Base-by-base conservation (phyloP, 2,797 vertebrate genomes). In the Gadopsis marmoratus region DNA sequence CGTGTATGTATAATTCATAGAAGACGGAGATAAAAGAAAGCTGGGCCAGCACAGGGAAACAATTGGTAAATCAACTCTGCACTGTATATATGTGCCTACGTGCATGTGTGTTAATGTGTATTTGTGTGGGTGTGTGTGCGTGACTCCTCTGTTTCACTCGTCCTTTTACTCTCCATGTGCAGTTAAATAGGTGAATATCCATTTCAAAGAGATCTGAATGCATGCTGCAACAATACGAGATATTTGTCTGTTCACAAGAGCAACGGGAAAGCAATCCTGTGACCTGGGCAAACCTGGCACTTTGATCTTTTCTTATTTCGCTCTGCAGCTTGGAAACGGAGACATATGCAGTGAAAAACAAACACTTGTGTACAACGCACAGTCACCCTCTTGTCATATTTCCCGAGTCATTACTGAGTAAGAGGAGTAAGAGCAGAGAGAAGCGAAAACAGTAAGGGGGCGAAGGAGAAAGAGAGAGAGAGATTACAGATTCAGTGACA, bases 161-260 rank as follows among this genome's bases (percentile, higher is more conserved):
- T 77, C 60, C 71, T 79, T 77, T 86, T 61, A 23, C 72, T 82
- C 66, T 68, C 60, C 4, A 14, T 73, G 81, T 66, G 67, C 31
- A 87, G 89, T 74, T 83, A 84, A 91, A 91, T 80, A 63, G 47
- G 55, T 23, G 12, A 83, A 92, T 91, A 92, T 91, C 89, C 89
- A 92, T 90, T 90, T 93, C 86, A 93, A 93, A 94, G 88, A 74
- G 75, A 76, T 72, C 79, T 33, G n/a, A 73, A 88, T 56, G 78
- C 80, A 48, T 19, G 55, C 75, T 64, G 77, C 9, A 13, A 74
- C 59, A 85, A 87, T 81, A 84, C 53, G 83, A 84, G 71, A 79
- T 77, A 71, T 88, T 45, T 70, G 37, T 87, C 70, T 87, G 86
- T 91, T 89, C 89, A 79, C 77, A 78, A 37, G 71, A 62, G 80